Base-by-base conservation (phyloP, 2,797 vertebrate genomes). In the Clarias pachynema region DNA sequence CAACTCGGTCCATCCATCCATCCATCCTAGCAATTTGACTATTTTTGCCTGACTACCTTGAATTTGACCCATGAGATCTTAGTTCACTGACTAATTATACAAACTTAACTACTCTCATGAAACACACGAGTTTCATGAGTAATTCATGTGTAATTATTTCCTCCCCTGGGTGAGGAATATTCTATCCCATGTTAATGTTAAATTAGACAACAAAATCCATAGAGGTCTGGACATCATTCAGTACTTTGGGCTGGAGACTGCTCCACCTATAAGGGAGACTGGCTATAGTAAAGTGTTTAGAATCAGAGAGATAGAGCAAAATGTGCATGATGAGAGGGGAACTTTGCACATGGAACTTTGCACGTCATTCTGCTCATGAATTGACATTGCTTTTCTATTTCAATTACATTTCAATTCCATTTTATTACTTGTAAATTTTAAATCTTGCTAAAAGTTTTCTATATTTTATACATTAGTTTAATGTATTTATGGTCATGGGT, bases 201-300 rank as follows among this genome's bases (percentile, higher is more conserved):
- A 56, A 68, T 8, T 66, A 20, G 18, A 68, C 79, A 29, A 7
- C 5, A 2, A 57, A 56, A 66, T 56, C 16, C 79, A 53, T 20
- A 49, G 26, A 53, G 63, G 26, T 53, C 40, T 12, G 22, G 63
- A 81, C 49, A 68, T 81, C 79, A 56, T 18, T 22, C 5, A 81
- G 49, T 5, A 7, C 10, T 69, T 56, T 44, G 49, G 26, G 20
- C 20, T 53, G 44, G 10, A 81, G 44, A 68, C 63, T 66, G n/a
- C 62, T 65, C 14, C 8, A 81, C 44, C 79, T 81, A 26, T 31
- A 81, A 68, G n/a, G n/a, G n/a, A n/a, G n/a, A 34, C 22, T 10
- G 14, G 56, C 0, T 3, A 26, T 18, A 79, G 5, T 60, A 0
- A 63, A 44, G 24, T 26, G 34, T 44, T 79, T 8, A 18, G 34